Conservation (phyloP, 2,797 vertebrate species). For the Pipistrellus kuhlii region DNA sequence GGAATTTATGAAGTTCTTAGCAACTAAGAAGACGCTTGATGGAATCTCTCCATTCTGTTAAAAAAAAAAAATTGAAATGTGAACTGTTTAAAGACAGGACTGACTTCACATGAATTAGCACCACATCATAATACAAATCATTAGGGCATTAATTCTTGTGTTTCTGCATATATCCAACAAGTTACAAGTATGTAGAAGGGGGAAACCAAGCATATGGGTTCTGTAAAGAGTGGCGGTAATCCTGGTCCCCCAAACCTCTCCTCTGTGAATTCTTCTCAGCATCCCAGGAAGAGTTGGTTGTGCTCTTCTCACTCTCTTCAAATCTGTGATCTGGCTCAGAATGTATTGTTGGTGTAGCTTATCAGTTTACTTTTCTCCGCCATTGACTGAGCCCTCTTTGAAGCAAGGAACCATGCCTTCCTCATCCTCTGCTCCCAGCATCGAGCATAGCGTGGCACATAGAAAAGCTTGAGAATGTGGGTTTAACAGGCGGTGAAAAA, state of each 20-base stretch:
- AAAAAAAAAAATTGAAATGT: constrained; percentile 58
- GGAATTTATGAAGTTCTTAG: constrained; percentile 81
- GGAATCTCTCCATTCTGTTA: constrained; percentile 53
- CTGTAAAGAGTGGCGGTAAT: background rate
- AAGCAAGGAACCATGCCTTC: background rate
- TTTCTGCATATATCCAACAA: constrained; percentile 12
- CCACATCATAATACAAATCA: constrained; percentile 28
- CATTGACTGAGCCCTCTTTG: background rate
- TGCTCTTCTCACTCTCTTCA: background rate
- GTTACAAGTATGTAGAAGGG: background rate
- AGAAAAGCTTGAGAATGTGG: background rate
- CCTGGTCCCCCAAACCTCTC: background rate
- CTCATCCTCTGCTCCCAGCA: background rate
- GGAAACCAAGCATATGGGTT: background rate
- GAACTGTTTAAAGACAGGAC: constrained; percentile 66
- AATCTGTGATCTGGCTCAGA: background rate
- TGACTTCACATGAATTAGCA: constrained; percentile 50
- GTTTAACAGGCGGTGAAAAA: background rate
- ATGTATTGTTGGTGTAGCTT: background rate
- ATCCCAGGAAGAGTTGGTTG: too few relatives aligned
- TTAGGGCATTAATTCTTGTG: constrained; percentile 27
- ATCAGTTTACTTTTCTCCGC: background rate
- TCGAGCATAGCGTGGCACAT: background rate
- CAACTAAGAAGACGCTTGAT: constrained; percentile 40
- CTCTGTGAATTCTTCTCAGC: background rate